Conservation (phyloP, 2,888 invertebrate species). For the Hydroisotoma schaefferi region DNA sequence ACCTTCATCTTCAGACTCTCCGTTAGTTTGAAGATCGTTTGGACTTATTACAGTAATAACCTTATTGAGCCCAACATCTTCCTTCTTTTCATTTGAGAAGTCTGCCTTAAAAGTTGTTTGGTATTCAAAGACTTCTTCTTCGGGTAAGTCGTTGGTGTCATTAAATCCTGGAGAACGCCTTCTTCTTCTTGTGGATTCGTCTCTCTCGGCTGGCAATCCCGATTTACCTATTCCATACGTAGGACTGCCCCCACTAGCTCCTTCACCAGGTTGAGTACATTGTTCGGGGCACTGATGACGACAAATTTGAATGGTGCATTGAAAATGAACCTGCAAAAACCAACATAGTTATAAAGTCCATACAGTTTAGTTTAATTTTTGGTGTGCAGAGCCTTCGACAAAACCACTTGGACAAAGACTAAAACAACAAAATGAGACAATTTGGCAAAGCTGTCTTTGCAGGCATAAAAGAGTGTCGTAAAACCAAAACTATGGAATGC, state of each 20-base stretch:
- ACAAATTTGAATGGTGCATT: constrained; percentile 56
- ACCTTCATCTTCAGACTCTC: constrained; percentile 28
- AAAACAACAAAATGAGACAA: too few species aligned
- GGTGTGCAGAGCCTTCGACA: too few species aligned
- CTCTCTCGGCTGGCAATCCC: constrained; percentile 55
- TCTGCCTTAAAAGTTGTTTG: constrained; percentile 50
- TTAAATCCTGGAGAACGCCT: constrained; percentile 25
- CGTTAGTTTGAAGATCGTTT: constrained; percentile 30
- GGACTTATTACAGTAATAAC: constrained; percentile 82
- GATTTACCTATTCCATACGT: constrained; percentile 42
- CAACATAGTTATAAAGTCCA: too few species aligned
- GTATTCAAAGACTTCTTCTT: constrained; percentile 44
- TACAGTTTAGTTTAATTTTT: too few species aligned
- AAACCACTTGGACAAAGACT: too few species aligned
- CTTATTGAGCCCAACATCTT: constrained; percentile 81
- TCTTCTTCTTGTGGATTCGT: constrained; percentile 61
- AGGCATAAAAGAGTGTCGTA: too few species aligned
- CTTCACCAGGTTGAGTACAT: constrained; percentile 59
- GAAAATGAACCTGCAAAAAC: constrained; percentile 94
- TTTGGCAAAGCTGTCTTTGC: too few species aligned
- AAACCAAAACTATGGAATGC: too few species aligned
- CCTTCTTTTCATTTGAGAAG: constrained; percentile 50
- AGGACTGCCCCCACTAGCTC: constrained; percentile 24
- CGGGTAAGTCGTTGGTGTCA: constrained; percentile 23
- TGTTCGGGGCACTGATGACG: constrained; percentile 90